Evolutionary conservation across 2,113 vertebrate species (phyloP).

Genomic region (Phalacrocorax aristotelis): DNA sequence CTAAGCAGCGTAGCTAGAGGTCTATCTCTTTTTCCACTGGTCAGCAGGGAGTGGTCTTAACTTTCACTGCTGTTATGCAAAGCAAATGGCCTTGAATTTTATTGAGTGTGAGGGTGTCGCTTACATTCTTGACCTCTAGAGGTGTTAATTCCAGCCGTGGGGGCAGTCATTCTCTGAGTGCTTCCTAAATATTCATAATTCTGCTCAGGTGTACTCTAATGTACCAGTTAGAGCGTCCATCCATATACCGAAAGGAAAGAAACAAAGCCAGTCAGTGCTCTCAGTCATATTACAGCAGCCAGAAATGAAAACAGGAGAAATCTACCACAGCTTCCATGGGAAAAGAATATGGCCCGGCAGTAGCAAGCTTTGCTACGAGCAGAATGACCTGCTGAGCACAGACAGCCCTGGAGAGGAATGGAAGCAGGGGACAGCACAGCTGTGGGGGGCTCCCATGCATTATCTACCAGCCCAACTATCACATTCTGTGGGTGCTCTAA

Average conservation of each 20-base stretch:
- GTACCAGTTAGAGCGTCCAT: neutral
- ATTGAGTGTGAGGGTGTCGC: neutral
- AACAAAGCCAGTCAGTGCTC: neutral
- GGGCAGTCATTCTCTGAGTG: neutral
- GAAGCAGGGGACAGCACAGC: neutral
- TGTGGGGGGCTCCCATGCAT: neutral
- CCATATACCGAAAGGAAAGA: neutral
- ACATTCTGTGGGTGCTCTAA: neutral
- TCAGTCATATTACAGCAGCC: neutral
- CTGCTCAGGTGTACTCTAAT: neutral
- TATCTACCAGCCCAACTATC: neutral
- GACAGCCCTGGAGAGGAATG: neutral
- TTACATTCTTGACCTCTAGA: neutral
- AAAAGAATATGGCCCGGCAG: neutral
- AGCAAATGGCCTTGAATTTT: neutral
- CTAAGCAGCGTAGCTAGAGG: neutral
- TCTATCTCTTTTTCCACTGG: neutral
- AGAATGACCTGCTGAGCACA: neutral
- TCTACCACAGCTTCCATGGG: neutral
- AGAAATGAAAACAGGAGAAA: neutral
- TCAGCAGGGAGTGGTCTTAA: neutral
- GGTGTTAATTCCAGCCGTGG: neutral
- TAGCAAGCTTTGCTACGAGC: neutral
- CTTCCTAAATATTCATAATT: neutral
- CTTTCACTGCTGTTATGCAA: neutral